These are phyloP conservation scores for Spheniscus humboldti DNA, from an alignment of 2,797 vertebrate species.

Conservation along the genomic window DNA sequence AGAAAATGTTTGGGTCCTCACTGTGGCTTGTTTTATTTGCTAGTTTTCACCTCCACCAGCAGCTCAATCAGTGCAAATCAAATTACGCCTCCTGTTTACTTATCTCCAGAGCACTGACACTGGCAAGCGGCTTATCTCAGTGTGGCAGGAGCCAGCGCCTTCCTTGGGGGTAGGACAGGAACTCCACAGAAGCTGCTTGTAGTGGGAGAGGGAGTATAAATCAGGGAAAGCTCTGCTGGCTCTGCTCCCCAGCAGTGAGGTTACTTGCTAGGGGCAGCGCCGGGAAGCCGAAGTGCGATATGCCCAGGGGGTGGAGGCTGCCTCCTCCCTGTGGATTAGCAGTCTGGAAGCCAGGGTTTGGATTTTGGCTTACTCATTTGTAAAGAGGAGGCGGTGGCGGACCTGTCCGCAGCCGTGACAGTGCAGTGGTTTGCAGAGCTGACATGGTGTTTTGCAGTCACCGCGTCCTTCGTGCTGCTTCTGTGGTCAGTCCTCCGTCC, in stretches of 20 bases:
- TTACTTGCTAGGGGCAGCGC: not conserved
- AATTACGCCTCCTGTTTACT: conserved; percentile 32
- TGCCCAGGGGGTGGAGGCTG: not conserved
- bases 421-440: not conserved
- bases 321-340: not conserved
- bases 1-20: not conserved
- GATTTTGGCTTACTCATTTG: not conserved
- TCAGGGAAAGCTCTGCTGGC: not conserved
- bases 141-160: conserved; percentile 10
- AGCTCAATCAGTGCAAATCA: conserved; percentile 27
- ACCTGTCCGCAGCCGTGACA: not conserved
- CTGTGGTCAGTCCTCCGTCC: not conserved
- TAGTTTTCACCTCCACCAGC: not conserved
- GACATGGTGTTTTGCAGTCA: not conserved
- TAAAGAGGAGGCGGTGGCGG: not conserved
- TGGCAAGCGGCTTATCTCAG: conserved; percentile 19
- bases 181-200: conserved; percentile 1
- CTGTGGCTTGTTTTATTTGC: not conserved
- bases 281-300: not conserved
- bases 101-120: conserved; percentile 24
- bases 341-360: not conserved
- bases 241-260: not conserved
- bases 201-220: not conserved
- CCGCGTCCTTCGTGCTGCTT: not conserved
- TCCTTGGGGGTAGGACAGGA: conserved; percentile 33